A percentile compares a stretch with the other conserved stretches of the same genome.
phyloP scores from a whole-genome alignment of 2,113 vertebrate species.

The Perca fluviatilis region DNA sequence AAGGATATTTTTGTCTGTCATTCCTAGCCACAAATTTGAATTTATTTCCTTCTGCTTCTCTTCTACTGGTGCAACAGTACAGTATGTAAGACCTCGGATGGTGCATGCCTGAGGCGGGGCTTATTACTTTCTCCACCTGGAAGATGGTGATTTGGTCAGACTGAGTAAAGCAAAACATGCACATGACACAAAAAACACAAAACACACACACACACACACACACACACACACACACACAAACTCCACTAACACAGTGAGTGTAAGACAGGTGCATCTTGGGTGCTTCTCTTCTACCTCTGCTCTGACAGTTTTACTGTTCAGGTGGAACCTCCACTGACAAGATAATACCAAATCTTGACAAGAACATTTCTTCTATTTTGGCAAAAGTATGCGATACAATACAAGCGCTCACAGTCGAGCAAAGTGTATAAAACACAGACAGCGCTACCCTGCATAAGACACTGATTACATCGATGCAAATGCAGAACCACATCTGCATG shows the following conservation, averaged over 20 bases:
- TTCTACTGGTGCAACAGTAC: conserved; percentile 10
- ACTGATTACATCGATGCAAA: conserved; percentile 47
- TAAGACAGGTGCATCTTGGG: conserved; percentile 24
- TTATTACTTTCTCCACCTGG: conserved; percentile 30
- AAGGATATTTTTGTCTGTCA: not conserved
- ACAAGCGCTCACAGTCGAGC: not conserved
- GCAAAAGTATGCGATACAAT: not conserved
- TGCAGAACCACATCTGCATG: conserved; percentile 54
- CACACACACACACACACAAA: not conserved
- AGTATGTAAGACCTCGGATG: conserved; percentile 1
- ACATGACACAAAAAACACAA: conserved; percentile 10
- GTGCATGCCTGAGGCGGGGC: not conserved
- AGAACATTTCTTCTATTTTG: conserved; percentile 16
- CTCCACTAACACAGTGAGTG: not conserved
- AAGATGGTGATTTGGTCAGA: conserved; percentile 1
- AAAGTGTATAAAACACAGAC: conserved; percentile 33
- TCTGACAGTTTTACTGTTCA: conserved; percentile 41
- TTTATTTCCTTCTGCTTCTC: conserved; percentile 4
- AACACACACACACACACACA: conserved; percentile 2
- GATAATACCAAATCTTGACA: conserved; percentile 24
- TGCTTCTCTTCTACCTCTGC: conserved; percentile 5
- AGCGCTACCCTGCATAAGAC: conserved; percentile 29
- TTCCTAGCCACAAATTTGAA: not conserved
- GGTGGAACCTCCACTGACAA: conserved; percentile 35
- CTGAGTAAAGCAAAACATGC: conserved; percentile 43